Evolutionary conservation across 2,113 vertebrate genomes (phyloP).

Genomic region (Drymodes brunneopygia): DNA sequence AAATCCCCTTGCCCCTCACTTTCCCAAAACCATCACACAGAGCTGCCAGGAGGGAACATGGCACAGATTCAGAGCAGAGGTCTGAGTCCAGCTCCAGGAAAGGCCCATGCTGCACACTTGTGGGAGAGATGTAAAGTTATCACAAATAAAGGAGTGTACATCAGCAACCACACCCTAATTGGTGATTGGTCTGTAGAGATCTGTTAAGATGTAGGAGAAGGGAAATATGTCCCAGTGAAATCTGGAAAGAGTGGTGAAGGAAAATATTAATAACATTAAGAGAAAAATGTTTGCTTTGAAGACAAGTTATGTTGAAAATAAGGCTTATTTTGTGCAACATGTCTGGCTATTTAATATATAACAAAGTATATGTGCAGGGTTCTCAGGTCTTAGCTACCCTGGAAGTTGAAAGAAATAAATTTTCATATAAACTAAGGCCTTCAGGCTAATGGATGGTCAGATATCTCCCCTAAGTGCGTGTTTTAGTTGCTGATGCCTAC

Average conservation of each 20-base stretch:
- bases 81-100: neutral
- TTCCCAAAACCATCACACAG: neutral
- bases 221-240: neutral
- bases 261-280: neutral
- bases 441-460: neutral
- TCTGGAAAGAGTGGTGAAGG: neutral
- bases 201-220: neutral
- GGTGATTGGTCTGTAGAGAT: neutral
- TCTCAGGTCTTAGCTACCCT: constrained; percentile 17
- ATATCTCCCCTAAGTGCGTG: neutral
- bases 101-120: neutral
- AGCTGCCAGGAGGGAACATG: neutral
- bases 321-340: constrained; percentile 24
- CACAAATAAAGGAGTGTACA: neutral
- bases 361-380: neutral
- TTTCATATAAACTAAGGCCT: constrained; percentile 41
- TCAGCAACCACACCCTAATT: neutral
- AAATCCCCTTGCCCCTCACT: neutral
- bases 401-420: constrained; percentile 47
- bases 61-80: neutral
- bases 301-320: constrained; percentile 37
- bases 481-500: neutral
- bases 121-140: neutral
- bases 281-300: constrained; percentile 14
- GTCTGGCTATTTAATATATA: neutral